Conservation (phyloP, 1,140 invertebrate genomes). For the Zaprionus tsacasi region DNA sequence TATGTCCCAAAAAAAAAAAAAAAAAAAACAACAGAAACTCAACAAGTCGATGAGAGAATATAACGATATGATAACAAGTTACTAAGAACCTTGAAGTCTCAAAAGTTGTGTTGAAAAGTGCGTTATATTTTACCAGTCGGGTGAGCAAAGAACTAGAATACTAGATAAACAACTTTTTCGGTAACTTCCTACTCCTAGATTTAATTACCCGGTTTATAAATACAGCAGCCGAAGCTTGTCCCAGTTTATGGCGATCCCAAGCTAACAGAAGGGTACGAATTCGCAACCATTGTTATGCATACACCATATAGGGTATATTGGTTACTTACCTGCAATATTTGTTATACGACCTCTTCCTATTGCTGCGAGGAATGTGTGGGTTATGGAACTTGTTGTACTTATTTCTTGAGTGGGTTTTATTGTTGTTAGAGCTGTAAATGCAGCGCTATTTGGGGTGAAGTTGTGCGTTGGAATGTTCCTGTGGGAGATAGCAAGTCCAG, state of each 20-base stretch:
- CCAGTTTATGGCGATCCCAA: not conserved
- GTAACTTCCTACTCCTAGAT: not conserved
- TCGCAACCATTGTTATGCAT: not conserved
- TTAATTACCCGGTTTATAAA: not conserved
- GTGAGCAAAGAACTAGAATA: too few species aligned
- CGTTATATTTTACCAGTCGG: not conserved
- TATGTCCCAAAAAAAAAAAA: not conserved
- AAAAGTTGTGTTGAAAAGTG: not conserved
- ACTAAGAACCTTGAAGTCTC: not conserved
- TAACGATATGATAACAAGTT: not conserved
- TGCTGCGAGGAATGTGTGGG: not conserved
- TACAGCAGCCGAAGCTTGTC: not conserved
- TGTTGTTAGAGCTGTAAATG: conserved; percentile 23
- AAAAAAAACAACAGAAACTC: not conserved
- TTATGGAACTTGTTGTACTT: not conserved
- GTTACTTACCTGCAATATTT: conserved; percentile 22
- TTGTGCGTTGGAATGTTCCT: conserved; percentile 71
- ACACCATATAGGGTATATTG: not conserved
- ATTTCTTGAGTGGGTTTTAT: conserved; percentile 7
- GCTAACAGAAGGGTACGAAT: not conserved
- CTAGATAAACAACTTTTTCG: too few species aligned
- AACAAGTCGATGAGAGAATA: not conserved
- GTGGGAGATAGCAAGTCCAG: conserved; percentile 18
- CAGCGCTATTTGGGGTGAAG: conserved; percentile 56
- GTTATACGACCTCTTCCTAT: conserved; percentile 8